Evolutionary conservation across 2,113 vertebrate genomes (phyloP).

Genomic region (Cyphomyrus discorhynchus): DNA sequence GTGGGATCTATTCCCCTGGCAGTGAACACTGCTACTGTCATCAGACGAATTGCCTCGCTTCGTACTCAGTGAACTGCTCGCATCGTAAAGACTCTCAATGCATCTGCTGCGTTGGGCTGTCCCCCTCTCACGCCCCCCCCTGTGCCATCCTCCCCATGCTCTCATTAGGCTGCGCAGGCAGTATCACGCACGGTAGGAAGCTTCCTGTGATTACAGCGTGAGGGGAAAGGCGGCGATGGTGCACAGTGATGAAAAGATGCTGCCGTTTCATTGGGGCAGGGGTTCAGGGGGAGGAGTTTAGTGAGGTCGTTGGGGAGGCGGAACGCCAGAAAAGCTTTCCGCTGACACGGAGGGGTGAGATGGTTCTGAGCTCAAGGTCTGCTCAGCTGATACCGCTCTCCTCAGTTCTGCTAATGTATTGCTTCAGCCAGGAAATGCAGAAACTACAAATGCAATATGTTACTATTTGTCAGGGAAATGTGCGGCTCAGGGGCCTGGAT

Average conservation of each 20-base stretch:
- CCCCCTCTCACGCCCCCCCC: neutral
- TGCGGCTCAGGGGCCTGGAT: neutral
- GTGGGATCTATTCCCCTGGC: conserved; percentile 36
- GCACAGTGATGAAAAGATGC: neutral
- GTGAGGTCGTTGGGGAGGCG: neutral
- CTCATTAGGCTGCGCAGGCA: neutral
- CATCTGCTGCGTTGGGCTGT: too few relatives aligned
- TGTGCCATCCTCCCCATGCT: neutral
- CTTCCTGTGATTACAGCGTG: neutral
- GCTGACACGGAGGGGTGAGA: neutral
- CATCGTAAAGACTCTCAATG: neutral
- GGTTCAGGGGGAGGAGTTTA: neutral
- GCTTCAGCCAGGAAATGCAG: neutral
- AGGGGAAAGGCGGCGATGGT: neutral
- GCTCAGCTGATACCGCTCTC: neutral
- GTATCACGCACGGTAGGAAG: neutral
- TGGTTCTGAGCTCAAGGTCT: neutral
- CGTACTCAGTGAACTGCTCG: neutral
- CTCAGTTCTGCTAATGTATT: neutral
- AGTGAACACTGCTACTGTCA: conserved; percentile 31
- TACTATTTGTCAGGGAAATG: neutral
- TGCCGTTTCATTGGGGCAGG: neutral
- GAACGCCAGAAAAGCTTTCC: neutral
- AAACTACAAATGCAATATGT: neutral
- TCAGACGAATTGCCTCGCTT: conserved; percentile 13